Percentiles rank a stretch among this genome's conserved stretches.
Conservation (phyloP, 2,113 vertebrate species). For the Oreotrochilus melanogaster region DNA sequence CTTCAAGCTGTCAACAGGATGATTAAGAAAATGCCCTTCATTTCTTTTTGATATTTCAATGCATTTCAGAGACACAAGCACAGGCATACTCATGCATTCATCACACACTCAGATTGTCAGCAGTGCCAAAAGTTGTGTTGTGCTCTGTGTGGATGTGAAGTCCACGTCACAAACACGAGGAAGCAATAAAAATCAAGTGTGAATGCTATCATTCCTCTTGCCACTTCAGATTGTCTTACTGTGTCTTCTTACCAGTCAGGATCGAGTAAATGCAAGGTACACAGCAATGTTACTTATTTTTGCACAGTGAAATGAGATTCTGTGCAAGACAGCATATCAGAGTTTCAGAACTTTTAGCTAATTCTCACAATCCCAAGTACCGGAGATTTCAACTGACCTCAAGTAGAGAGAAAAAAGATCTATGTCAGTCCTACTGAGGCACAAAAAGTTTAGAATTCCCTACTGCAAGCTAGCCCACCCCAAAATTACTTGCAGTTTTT, state of each 20-base stretch:
- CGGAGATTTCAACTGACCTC: neutral
- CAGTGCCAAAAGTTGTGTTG: neutral
- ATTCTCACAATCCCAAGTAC: neutral
- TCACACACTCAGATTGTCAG: neutral
- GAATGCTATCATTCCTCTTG: neutral
- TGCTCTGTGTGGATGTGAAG: neutral
- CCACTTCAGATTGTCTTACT: neutral
- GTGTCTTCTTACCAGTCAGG: neutral
- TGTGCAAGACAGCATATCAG: neutral
- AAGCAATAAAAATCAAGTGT: neutral
- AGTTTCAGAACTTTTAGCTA: neutral
- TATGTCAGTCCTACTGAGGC: neutral
- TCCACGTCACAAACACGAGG: neutral
- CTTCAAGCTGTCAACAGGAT: neutral
- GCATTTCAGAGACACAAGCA: neutral
- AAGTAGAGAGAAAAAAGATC: neutral
- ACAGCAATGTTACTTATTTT: neutral
- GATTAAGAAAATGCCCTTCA: neutral
- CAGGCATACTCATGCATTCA: neutral
- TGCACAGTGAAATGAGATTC: neutral
- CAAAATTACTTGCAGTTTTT: neutral
- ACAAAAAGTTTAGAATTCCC: neutral
- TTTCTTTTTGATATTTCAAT: neutral
- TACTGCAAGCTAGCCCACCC: neutral
- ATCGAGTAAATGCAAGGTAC: neutral